Conservation (phyloP, 2,797 vertebrate genomes). For the Accipiter badius region DNA sequence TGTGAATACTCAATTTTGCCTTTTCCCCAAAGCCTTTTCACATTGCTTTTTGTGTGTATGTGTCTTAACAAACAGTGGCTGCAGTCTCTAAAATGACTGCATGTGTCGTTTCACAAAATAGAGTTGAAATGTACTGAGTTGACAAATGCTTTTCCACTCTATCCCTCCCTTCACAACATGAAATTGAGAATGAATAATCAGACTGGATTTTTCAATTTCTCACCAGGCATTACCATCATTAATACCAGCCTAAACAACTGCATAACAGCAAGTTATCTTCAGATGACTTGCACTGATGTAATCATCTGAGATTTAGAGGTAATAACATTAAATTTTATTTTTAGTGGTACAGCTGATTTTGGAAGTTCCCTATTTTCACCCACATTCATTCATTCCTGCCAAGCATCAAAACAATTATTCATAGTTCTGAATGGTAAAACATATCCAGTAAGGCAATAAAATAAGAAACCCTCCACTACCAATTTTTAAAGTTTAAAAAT, state of each 20-base stretch:
- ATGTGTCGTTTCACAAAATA: background rate
- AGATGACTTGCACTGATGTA: background rate
- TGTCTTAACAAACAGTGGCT: background rate
- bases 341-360: background rate
- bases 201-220: background rate
- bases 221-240: background rate
- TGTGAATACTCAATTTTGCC: background rate
- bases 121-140: background rate
- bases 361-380: background rate
- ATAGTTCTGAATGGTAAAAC: background rate
- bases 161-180: background rate
- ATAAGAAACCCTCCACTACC: background rate
- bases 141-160: background rate
- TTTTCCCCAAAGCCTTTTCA: background rate
- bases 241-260: background rate
- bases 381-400: background rate
- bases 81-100: background rate
- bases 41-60: background rate
- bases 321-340: background rate
- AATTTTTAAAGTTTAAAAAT: background rate
- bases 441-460: background rate
- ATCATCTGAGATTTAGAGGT: background rate
- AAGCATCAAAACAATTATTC: background rate
- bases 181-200: background rate
- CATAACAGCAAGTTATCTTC: background rate